These are phyloP conservation scores for Orbicella faveolata DNA, from an alignment of 64 coral and sea anemone species.

Conservation along the genomic window DNA sequence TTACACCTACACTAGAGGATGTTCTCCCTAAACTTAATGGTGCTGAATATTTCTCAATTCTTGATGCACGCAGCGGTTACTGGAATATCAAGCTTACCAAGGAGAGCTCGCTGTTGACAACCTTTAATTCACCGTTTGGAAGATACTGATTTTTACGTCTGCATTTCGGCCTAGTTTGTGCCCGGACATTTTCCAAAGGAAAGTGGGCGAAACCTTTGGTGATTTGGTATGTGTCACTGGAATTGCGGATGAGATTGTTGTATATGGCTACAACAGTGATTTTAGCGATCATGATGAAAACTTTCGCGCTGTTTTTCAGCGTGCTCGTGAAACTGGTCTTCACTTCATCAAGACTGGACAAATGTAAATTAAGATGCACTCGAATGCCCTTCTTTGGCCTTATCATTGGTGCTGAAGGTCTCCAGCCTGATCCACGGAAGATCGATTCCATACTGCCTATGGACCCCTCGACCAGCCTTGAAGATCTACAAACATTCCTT, in stretches of 20 bases:
- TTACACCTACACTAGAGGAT: no score
- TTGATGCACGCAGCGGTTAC: neutral
- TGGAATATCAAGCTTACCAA: constrained; percentile 16
- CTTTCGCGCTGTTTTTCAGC: no score
- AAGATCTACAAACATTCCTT: constrained; percentile 16
- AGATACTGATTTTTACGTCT: constrained; percentile 12
- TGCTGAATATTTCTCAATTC: constrained; percentile 13
- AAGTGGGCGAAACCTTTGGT: constrained; percentile 48
- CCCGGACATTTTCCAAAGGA: constrained; percentile 33
- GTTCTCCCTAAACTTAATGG: neutral
- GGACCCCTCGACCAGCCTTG: constrained; percentile 22
- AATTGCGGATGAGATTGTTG: no score
- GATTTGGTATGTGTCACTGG: constrained; percentile 14
- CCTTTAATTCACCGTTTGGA: constrained; percentile 13
- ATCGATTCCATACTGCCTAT: neutral
- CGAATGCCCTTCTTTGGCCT: constrained; percentile 40
- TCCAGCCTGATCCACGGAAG: constrained; percentile 34
- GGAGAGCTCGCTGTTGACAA: constrained; percentile 4
- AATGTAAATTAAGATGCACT: constrained; percentile 55
- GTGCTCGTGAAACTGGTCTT: neutral
- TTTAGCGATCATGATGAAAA: no score
- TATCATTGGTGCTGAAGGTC: constrained; percentile 33
- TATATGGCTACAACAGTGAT: no score
- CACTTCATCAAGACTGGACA: constrained; percentile 28
- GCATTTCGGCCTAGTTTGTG: constrained; percentile 19